Evolutionary conservation across 2,888 invertebrate genomes (phyloP).

Genomic region (Melanotus villosus): DNA sequence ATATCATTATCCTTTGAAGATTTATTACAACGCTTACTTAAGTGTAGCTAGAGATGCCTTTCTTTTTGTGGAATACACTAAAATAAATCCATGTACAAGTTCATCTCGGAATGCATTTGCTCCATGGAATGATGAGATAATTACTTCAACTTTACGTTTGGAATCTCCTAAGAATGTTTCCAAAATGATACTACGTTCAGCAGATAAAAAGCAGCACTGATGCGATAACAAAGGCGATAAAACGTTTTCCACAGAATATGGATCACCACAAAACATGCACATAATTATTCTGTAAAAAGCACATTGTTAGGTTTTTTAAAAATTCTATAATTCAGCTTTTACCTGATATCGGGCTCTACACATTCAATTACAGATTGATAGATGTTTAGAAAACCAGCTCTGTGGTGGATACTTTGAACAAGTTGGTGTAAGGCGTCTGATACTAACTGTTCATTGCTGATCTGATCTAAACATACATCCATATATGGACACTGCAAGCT

Average conservation of each 20-base stretch:
- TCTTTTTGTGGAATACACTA: slow-evolving; percentile 94
- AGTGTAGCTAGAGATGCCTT: slow-evolving; percentile 95
- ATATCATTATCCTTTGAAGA: background rate
- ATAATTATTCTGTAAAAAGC: slow-evolving; percentile 87
- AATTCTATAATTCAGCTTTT: too few relatives aligned
- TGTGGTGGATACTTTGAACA: slow-evolving; percentile 83
- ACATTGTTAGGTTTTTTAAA: too few relatives aligned
- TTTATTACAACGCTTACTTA: slow-evolving; percentile 74
- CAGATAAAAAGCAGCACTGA: slow-evolving; percentile 88
- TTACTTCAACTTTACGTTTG: slow-evolving; percentile 89
- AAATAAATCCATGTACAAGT: slow-evolving; percentile 93
- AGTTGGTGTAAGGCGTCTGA: slow-evolving; percentile 82
- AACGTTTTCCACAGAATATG: slow-evolving; percentile 91
- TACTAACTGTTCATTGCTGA: slow-evolving; percentile 76
- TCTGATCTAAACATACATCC: slow-evolving; percentile 80
- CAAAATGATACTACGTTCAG: slow-evolving; percentile 89
- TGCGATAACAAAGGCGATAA: slow-evolving; percentile 89
- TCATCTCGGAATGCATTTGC: slow-evolving; percentile 93
- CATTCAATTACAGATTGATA: slow-evolving; percentile 84
- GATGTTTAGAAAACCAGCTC: slow-evolving; percentile 81
- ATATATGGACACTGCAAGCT: slow-evolving; percentile 90
- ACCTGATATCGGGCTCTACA: slow-evolving; percentile 89
- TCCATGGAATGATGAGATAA: slow-evolving; percentile 94
- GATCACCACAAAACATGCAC: slow-evolving; percentile 97
- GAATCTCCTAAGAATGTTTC: slow-evolving; percentile 94